phyloP scores from a whole-genome alignment of 2,797 vertebrate species.

The Coreius guichenoti region DNA sequence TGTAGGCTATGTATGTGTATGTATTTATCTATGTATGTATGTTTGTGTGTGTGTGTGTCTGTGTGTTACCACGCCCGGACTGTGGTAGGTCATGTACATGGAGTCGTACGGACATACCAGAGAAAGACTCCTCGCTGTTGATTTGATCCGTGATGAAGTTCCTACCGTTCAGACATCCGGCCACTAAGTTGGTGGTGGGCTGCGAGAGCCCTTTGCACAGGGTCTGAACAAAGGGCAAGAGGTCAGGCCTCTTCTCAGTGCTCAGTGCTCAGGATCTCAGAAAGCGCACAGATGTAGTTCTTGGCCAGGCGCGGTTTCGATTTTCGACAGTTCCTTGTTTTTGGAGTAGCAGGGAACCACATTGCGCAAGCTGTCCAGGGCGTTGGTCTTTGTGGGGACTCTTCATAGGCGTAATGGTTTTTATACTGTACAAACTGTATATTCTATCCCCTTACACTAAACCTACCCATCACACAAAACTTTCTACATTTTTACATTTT shows the following conservation, averaged over 20 bases:
- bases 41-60: too few species aligned
- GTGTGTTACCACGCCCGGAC: slow-evolving; percentile 74
- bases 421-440: too few species aligned
- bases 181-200: slow-evolving; percentile 92
- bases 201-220: slow-evolving; percentile 92
- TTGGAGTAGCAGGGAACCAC: slow-evolving; percentile 93
- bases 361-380: slow-evolving; percentile 90
- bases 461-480: too few species aligned
- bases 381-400: slow-evolving; percentile 62
- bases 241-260: slow-evolving; percentile 89
- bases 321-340: slow-evolving; percentile 94
- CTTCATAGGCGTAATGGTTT: too few species aligned
- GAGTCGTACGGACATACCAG: slow-evolving; percentile 84
- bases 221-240: slow-evolving; percentile 89
- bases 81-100: slow-evolving; percentile 86
- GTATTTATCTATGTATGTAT: too few species aligned
- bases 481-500: too few species aligned
- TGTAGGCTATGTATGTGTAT: too few species aligned
- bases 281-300: slow-evolving; percentile 94
- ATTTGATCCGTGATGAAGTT: slow-evolving; percentile 84
- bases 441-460: too few species aligned
- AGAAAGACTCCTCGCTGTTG: slow-evolving; percentile 79
- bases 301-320: slow-evolving; percentile 91
- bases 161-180: slow-evolving; percentile 88
- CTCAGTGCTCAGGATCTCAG: slow-evolving; percentile 88